phyloP scores from a whole-genome alignment of 2,888 invertebrate genomes.

The Mylabris sibirica region DNA sequence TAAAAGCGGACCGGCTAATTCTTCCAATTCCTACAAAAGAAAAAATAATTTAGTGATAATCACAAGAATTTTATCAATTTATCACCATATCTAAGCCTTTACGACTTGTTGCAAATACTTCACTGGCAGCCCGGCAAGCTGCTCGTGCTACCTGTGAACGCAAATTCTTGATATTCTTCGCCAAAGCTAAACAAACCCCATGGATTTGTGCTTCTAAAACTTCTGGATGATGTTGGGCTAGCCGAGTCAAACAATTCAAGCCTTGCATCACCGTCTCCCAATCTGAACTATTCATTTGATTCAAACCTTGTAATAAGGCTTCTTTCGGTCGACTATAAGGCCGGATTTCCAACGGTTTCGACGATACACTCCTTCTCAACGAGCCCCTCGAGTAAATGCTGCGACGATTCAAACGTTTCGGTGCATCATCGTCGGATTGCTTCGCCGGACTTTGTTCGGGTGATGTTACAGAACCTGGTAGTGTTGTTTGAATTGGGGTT shows the following conservation, averaged over 20 bases:
- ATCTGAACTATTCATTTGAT: conserved; percentile 74
- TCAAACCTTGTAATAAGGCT: conserved; percentile 68
- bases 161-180: conserved; percentile 84
- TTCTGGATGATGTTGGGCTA: conserved; percentile 65
- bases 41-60: background rate
- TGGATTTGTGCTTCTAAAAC: conserved; percentile 72
- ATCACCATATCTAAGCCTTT: conserved; percentile 68
- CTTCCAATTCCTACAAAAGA: conserved; percentile 78
- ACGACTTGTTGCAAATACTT: conserved; percentile 72
- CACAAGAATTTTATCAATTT: background rate
- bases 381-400: conserved; percentile 17
- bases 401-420: conserved; percentile 34
- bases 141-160: conserved; percentile 91
- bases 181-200: conserved; percentile 73
- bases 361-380: conserved; percentile 31
- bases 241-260: conserved; percentile 72
- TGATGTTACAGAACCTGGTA: conserved; percentile 45
- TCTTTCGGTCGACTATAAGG: conserved; percentile 72
- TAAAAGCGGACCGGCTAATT: conserved; percentile 80
- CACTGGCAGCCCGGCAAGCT: conserved; percentile 83
- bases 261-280: conserved; percentile 82
- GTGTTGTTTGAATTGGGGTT: conserved; percentile 32
- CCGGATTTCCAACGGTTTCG: conserved; percentile 37
- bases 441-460: conserved; percentile 39
- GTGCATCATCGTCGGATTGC: conserved; percentile 28